Evolutionary conservation across 2,113 vertebrate genomes (phyloP).

Genomic region (Phoenicopterus ruber): DNA sequence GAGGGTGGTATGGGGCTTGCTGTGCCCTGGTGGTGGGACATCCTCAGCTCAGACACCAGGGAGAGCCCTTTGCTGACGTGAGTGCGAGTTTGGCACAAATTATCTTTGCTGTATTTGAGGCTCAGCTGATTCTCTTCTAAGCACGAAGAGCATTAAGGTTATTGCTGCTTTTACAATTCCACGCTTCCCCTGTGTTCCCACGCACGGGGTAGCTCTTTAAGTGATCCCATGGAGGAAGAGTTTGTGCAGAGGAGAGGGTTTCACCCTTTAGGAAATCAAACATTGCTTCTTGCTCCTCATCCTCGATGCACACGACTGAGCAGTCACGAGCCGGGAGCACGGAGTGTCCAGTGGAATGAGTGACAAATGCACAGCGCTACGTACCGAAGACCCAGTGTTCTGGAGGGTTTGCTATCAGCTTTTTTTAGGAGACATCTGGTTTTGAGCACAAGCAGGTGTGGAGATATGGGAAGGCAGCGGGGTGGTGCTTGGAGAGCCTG

Average conservation of each 20-base stretch:
- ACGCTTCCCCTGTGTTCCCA: fast-evolving
- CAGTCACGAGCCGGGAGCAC: slow-evolving; percentile 1
- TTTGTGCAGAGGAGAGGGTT: background rate
- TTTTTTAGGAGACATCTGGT: background rate
- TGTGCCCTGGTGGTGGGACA: background rate
- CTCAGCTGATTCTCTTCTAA: background rate
- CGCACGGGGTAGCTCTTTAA: background rate
- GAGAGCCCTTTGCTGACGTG: background rate
- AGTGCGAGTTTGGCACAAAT: background rate
- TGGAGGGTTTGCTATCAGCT: background rate
- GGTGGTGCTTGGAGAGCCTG: background rate
- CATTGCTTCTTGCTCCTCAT: slow-evolving; percentile 29
- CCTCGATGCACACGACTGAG: background rate
- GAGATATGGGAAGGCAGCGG: background rate
- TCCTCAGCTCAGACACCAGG: background rate
- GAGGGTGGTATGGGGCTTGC: background rate
- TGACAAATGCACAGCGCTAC: slow-evolving; percentile 30
- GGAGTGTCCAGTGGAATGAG: background rate
- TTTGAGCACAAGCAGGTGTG: background rate
- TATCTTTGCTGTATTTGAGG: background rate
- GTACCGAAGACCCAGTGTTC: slow-evolving; percentile 46
- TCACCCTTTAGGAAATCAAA: slow-evolving; percentile 30
- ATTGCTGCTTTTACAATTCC: background rate
- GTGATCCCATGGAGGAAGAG: background rate
- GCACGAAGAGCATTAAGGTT: background rate